A percentile compares a stretch with the other conserved stretches of the same genome.
phyloP scores from a whole-genome alignment of 2,113 vertebrate genomes.

The Anhinga anhinga region DNA sequence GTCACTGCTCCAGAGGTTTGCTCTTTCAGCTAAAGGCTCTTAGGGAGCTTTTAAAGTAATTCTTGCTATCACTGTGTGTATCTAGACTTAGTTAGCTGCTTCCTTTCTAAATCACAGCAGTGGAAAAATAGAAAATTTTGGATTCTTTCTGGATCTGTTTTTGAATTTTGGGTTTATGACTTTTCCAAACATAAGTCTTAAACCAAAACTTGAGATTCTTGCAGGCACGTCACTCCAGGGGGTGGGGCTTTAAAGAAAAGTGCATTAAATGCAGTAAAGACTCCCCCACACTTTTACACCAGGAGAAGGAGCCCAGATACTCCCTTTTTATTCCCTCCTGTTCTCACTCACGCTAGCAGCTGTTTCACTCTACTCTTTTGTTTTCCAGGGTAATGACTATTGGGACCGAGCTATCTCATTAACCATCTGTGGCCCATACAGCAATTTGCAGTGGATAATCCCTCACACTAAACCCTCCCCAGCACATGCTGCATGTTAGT shows the following conservation, averaged over 20 bases:
- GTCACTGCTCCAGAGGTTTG: background rate
- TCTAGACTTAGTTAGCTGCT: background rate
- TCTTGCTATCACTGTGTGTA: background rate
- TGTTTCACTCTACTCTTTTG: background rate
- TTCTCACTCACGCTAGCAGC: background rate
- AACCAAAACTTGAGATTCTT: background rate
- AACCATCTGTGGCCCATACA: slow-evolving; percentile 35
- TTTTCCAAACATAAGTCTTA: background rate
- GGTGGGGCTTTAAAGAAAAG: background rate
- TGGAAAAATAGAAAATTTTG: background rate
- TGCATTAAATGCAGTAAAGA: background rate
- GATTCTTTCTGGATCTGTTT: background rate
- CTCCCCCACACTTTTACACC: background rate
- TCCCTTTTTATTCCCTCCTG: background rate
- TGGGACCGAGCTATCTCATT: background rate
- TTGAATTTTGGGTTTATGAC: background rate
- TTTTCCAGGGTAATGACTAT: slow-evolving; percentile 24
- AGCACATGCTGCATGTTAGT: slow-evolving; percentile 18
- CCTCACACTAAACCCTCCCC: background rate
- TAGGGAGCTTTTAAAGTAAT: background rate
- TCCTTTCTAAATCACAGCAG: background rate
- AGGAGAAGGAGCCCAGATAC: background rate
- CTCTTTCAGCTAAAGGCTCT: background rate
- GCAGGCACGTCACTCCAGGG: background rate
- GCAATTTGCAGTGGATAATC: slow-evolving; percentile 32